Base-by-base conservation (phyloP, 2,797 vertebrate species). In the Antrozous pallidus region DNA sequence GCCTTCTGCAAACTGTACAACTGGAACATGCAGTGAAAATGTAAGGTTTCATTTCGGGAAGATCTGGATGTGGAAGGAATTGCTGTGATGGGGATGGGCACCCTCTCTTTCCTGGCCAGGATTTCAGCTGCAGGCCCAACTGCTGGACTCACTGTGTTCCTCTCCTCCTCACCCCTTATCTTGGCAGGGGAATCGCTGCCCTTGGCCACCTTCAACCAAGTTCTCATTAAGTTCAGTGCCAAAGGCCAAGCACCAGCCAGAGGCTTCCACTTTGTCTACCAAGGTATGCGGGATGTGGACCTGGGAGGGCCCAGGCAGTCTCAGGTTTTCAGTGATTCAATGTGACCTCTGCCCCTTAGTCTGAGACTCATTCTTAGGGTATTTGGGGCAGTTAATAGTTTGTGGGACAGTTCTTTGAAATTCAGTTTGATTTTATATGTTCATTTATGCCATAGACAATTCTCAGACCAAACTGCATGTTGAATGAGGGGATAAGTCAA, bases 211-310 rank as follows among this genome's bases (percentile, higher is more conserved):
- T 99, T 99, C 98, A 99, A 99, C 98, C 99, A 99, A 98, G 98
- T 99, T 97, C 98, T 99, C 90, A 99, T 99, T 96, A 99, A 99
- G 90, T 99, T 99, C 96, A 99, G 98, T 94, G 99, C 99, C 96
- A 99, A 99, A 98, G 99, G 99, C 92, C 99, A 99, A 33, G 98
- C 98, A 36, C 99, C 98, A 94, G 99, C 99, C 83, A 99, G 98
- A 98, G 99, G 99, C 51, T 99, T 99, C 97, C 99, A 99, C 97
- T 99, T 99, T 94, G 99, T 99, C 92, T 99, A 99, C 97, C 99
- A 99, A 98, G 99, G 99, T 99, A 98, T 97, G 98, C 94, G 14
- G 58, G 33, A 47, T 1, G 1, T 12, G n/a, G 47, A 3, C 0
- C 0, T n/a, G 31, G 3, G 40, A 49, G 56, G 18, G 14, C 3